Base-by-base conservation (phyloP, 1,140 invertebrate genomes). In the Reticulitermes speratus region DNA sequence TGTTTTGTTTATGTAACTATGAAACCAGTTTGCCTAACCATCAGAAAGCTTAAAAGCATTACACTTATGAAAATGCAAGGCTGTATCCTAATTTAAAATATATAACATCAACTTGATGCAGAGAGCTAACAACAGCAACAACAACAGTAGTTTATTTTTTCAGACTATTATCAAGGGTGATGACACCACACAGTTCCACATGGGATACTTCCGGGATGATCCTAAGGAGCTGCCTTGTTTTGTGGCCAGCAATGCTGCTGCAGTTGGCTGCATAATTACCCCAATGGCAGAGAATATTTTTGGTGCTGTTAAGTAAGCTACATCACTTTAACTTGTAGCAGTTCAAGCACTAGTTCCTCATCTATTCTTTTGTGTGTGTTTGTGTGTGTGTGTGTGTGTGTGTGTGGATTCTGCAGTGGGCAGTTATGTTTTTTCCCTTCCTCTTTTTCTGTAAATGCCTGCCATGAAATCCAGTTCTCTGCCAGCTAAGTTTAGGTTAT, bases 181-280 rank as follows among this genome's bases (percentile, higher is more conserved):
- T 89, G 91, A 94, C 81, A 93, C 93, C 48, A 94, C 93, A 87
- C 94, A 95, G 86, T 95, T 95, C 88, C 97, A 98, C 91, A 94
- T 97, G 88, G 97, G 97, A 32, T 99, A 98, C 90, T 98, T 95
- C 92, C 93, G 97, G 90, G 97, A 99, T 92, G 93, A 94, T 87
- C 96, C 96, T 7, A 91, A 94, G 81, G 94, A 96, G 87, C 89
- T 93, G 32, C 96, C 97, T 55, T 92, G 94, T 14, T 96, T 97
- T 91, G 92, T 98, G 82, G 97, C 94, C 1, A 93, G 93, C 87
- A 98, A 97, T 92, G 93, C 93, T 89, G 93, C 94, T 75, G 90
- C 92, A 69, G 92, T 94, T 82, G 93, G 94, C 89, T 95, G 94
- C 88, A 93, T 91, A 87, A 94, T 99, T 81, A 92, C 92, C 88